Base-by-base conservation (phyloP, 2,797 vertebrate genomes). In the Natrix natrix region DNA sequence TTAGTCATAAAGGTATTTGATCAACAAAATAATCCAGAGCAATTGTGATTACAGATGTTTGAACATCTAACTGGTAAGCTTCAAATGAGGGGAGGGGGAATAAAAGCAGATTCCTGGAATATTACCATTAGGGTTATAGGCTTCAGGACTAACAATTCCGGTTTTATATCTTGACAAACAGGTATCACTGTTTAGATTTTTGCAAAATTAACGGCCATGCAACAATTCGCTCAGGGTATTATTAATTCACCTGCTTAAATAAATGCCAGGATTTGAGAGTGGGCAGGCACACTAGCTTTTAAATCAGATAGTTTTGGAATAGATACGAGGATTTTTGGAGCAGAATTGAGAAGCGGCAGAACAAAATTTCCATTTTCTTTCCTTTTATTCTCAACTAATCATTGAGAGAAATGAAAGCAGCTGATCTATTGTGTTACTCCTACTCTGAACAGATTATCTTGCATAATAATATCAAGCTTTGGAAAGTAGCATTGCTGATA, bases 1-100 rank as follows among this genome's bases (percentile, higher is more conserved):
- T 91, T 83, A 74, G 24, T 61, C 89, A 87, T 93, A 90, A 87
- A 93, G 66, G 26, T 54, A 63, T 54, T 87, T 87, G 59, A 87
- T 93, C 89, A 90, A 74, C 83, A 74, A 93, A 87, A 91, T 37
- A 93, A 28, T 28, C 26, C 69, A 66, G 60, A 61, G 54, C 89
- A 83, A 16, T 55, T 22, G 54, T 55, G 54, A 57, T 48, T 87
- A 43, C 10, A 57, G 52, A 61, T 37, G 28, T 43, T 59, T 87
- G 83, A 69, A 37, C 26, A 87, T 91, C 54, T 69, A 43, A 59
- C 37, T 26, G 37, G 6, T 26, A 26, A 26, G 28, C 28, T 32
- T 59, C 11, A 87, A 52, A 93, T 57, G 24, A 54, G 63, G 54
- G 16, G 69, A 4, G 52, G 13, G 63, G 12, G 1, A 28, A 90